Conservation (phyloP, 2,888 invertebrate genomes). For the Machimus rusticus region DNA sequence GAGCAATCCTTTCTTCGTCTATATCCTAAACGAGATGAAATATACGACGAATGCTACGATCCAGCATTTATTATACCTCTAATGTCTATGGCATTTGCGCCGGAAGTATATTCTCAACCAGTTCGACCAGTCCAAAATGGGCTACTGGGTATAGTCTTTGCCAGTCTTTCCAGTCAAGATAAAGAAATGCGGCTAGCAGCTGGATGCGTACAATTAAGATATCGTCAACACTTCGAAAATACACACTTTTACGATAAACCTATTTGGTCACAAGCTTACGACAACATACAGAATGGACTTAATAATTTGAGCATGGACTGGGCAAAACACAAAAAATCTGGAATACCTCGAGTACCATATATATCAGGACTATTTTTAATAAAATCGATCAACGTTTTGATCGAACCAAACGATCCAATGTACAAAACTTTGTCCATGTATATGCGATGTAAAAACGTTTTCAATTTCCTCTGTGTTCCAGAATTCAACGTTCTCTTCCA, state of each 20-base stretch:
- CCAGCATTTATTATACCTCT: constrained; percentile 82
- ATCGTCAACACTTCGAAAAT: constrained; percentile 77
- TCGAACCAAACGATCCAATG: constrained; percentile 77
- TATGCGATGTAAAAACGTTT: constrained; percentile 77
- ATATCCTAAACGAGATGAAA: constrained; percentile 56
- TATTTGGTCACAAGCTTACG: constrained; percentile 60
- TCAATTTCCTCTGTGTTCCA: constrained; percentile 82
- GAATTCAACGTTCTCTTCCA: constrained; percentile 87
- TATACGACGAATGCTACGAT: constrained; percentile 72
- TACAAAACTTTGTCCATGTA: constrained; percentile 82
- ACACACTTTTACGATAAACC: constrained; percentile 64
- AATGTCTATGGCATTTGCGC: constrained; percentile 76
- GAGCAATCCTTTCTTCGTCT: constrained; percentile 53
- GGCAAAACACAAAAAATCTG: constrained; percentile 59
- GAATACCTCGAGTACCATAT: constrained; percentile 59
- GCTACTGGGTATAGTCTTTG: constrained; percentile 73
- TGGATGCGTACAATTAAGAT: constrained; percentile 76
- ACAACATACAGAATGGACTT: constrained; percentile 60
- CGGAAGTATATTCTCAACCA: constrained; percentile 77
- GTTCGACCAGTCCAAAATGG: constrained; percentile 75
- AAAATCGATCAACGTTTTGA: constrained; percentile 69
- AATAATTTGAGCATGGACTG: constrained; percentile 55
- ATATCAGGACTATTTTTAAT: constrained; percentile 59
- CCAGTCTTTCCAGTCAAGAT: constrained; percentile 75
- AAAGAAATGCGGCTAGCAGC: constrained; percentile 74